Evolutionary conservation across 2,113 vertebrate species (phyloP), one percentile per base, ranked within the genome.

Genomic region (Xiphophorus hellerii): DNA sequence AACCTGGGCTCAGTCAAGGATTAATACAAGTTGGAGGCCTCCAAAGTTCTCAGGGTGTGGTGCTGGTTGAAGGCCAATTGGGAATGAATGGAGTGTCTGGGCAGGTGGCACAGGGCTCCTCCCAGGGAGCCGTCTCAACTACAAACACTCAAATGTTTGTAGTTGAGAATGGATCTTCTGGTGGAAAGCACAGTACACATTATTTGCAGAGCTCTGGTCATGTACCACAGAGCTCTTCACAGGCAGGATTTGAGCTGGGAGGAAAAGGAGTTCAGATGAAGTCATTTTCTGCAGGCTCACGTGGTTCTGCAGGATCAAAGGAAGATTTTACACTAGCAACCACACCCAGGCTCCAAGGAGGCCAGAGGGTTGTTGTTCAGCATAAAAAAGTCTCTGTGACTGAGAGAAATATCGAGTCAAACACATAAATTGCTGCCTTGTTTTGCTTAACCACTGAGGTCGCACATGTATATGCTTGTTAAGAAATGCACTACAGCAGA

Each of bases 1-100:
- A 93, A 62, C 92, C 94, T 76, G 95, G 95, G 0, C 72, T 97
- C n/a, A 90, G 94, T 0, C 96, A 96, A 76, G 89, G 93, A 76
- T 86, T 96, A 78, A 92, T 97, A 31, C 76, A 96, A 67, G 91
- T 96, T 4, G 74, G 89, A 25, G 83, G 95, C 89, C 51, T 89
- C 90, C 84, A 93, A 86, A 30, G 76, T 85, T 80, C 90, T 82
- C 90, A 93, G 69, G 91, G 91, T 4, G 3, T 93, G 73, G 64
- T 94, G 0, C 62, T 94, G n/a, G 85, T 93, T 29, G 90, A 94
- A n/a, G 86, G 81, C 54, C 82, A 86, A 27, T 62, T 29, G n/a
- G 87, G 84, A 73, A 33, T 73, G 64, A 62, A 67, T 17, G 86
- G 77, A 25, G 67, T 28, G 10, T 28, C 67, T 17, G 87, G 84